A percentile compares a stretch with the other conserved stretches of the same genome.
phyloP scores from a whole-genome alignment of 1,140 invertebrate genomes.

The Portunus trituberculatus region DNA sequence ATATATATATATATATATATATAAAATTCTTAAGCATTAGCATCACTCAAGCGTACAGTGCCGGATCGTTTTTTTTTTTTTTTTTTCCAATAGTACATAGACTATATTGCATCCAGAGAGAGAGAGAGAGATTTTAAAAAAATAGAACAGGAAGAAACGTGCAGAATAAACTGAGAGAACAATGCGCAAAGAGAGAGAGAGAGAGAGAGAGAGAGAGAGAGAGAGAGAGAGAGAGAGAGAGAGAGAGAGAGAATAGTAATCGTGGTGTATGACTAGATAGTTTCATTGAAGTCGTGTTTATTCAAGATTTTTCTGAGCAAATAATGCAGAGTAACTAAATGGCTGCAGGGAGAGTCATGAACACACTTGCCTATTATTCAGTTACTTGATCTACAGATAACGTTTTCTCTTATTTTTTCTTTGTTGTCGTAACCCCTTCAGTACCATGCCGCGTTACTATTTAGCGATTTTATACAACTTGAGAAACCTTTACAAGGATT shows the following conservation, averaged over 20 bases:
- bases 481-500: too few species aligned
- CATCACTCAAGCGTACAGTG: not conserved
- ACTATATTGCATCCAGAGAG: not conserved
- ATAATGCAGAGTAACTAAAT: too few species aligned
- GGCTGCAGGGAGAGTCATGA: too few species aligned
- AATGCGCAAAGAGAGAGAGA: constrained; percentile 1
- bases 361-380: too few species aligned
- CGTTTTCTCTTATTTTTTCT: too few species aligned
- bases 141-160: not conserved
- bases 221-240: constrained; percentile 41
- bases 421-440: too few species aligned
- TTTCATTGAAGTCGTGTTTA: not conserved
- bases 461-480: too few species aligned
- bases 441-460: too few species aligned
- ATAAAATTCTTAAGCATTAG: not conserved
- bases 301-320: too few species aligned
- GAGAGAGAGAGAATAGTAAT: not conserved
- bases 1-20: not conserved
- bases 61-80: not conserved
- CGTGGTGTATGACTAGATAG: not conserved
- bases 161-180: not conserved
- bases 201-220: constrained; percentile 41
- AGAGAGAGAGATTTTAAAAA: too few species aligned
- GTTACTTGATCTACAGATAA: too few species aligned
- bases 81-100: not conserved